Base-by-base conservation (phyloP, 2,888 invertebrate species). In the Pyrgus malvae region DNA sequence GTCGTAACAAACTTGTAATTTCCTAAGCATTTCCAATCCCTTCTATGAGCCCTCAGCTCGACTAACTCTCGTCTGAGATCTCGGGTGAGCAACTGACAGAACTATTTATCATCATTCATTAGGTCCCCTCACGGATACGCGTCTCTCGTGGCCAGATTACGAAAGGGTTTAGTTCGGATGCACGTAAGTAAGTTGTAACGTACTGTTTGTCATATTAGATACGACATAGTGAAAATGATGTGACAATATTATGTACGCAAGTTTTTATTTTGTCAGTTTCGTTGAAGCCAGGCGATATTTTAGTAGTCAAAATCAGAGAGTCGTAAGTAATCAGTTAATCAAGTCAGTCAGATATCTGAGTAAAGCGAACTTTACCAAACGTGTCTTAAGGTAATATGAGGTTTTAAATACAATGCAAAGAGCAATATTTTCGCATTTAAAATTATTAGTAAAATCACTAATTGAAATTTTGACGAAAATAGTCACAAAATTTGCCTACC, bases 51-150 rank as follows among this genome's bases (percentile, higher is more conserved):
- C 41, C 19, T 50, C 29, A 45, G 29, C 45, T 53, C 9, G 16
- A 27, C 16, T 8, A n/a, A n/a, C 9, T 35, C 55, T 35, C 55
- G 49, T 55, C 23, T 31, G 31, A 31, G 49, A 16, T 33, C 35
- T 40, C 38, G 21, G n/a, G 19, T 19, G 51, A 44, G 12, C 14
- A 29, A 63, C 69, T 70, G 74, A 72, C 74, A 73, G 67, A 69
- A 74, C 82, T 76, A 87, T 87, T 85, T 80, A 85, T 87, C 85
- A 85, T 86, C 83, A 82, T 88, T 85, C 76, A 89, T 86, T 86
- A 85, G 74, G 62, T 56, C 59, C 57, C 67, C 63, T 58, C 57
- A 60, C 61, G 59, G 63, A 60, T 61, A 60, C 59, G 48, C 57
- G 67, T 66, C 70, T 66, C 70, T 57, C 61, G 66, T 60, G 63